Conservation (phyloP, 1,140 invertebrate genomes). For the Hirudo medicinalis region DNA sequence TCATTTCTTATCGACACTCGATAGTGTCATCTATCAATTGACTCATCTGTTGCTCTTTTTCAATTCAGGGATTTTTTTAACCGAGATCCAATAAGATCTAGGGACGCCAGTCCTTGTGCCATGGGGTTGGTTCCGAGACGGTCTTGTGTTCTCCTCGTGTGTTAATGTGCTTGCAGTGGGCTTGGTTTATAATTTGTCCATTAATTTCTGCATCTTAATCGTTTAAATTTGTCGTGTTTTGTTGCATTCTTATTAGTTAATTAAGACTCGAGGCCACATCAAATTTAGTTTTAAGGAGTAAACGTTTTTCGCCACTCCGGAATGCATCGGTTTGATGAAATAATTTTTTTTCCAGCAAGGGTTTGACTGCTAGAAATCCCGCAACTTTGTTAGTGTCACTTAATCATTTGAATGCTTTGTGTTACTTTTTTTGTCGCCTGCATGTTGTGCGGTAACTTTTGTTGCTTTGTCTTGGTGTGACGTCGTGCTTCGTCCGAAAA, state of each 20-base stretch:
- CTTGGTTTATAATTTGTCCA: too few species aligned
- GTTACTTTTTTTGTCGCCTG: background rate
- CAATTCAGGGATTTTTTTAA: slow-evolving; percentile 10
- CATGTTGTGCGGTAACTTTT: background rate
- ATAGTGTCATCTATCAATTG: background rate
- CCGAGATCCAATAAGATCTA: slow-evolving; percentile 15
- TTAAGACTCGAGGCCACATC: background rate
- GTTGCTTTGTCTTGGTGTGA: background rate
- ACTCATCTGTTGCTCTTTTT: background rate
- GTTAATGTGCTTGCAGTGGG: background rate
- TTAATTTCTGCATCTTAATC: too few species aligned
- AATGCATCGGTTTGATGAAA: background rate
- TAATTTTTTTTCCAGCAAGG: slow-evolving; percentile 5
- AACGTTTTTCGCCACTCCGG: too few species aligned
- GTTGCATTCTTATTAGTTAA: slow-evolving; percentile 1
- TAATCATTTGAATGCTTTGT: background rate
- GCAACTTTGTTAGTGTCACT: slow-evolving; percentile 8
- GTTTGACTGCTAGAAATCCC: slow-evolving; percentile 1
- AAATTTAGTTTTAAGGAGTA: too few species aligned
- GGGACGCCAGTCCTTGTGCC: slow-evolving; percentile 11
- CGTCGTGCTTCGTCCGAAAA: background rate
- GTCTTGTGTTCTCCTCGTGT: background rate
- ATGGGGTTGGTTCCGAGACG: background rate
- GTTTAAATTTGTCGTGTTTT: background rate
- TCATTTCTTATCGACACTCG: background rate